These are phyloP conservation scores for Hassar affinis DNA, from an alignment of 2,113 vertebrate genomes.

Conservation along the genomic window DNA sequence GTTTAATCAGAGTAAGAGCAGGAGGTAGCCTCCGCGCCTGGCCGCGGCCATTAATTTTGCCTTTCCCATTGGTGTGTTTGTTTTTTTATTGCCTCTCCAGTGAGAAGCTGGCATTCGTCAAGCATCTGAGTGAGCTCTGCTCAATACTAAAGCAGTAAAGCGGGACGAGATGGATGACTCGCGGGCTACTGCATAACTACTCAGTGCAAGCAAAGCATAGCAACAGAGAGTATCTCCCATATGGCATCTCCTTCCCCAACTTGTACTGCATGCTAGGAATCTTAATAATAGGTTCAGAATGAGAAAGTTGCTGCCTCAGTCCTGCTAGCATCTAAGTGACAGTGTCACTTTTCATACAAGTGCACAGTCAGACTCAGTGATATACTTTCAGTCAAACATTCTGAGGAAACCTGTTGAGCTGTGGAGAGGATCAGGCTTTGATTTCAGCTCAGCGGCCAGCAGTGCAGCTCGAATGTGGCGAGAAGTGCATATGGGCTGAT, in stretches of 20 bases:
- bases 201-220: conserved; percentile 34
- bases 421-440: conserved; percentile 2
- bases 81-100: conserved; percentile 59
- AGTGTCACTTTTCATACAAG: neutral
- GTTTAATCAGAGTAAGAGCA: conserved; percentile 79
- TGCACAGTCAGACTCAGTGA: conserved; percentile 13
- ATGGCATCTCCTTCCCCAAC: neutral
- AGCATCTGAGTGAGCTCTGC: conserved; percentile 63
- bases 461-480: conserved; percentile 34
- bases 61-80: conserved; percentile 67
- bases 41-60: conserved; percentile 65
- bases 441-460: conserved; percentile 28
- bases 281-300: conserved; percentile 12
- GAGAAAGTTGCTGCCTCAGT: conserved; percentile 4
- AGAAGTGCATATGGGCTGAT: conserved; percentile 45
- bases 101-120: conserved; percentile 64
- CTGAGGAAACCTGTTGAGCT: neutral
- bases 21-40: conserved; percentile 54
- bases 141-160: conserved; percentile 64
- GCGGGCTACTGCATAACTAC: conserved; percentile 50
- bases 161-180: conserved; percentile 61
- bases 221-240: conserved; percentile 8
- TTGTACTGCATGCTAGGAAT: conserved; percentile 5
- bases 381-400: conserved; percentile 26
- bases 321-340: conserved; percentile 24